Conservation (phyloP, 2,888 invertebrate species). For the Cerastis rubricosa region DNA sequence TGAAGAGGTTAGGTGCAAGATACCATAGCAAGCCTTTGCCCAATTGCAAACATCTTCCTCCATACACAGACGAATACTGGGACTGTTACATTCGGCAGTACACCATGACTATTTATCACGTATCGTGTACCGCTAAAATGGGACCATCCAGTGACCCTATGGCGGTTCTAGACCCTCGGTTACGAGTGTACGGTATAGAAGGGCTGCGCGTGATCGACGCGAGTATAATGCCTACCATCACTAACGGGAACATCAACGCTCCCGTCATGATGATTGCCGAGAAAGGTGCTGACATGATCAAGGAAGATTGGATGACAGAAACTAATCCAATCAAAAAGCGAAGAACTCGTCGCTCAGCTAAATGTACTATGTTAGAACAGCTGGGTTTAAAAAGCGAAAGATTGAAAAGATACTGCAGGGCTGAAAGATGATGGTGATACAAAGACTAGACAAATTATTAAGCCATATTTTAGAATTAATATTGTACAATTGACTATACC, state of each 20-base stretch:
- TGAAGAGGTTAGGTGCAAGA: constrained; percentile 95
- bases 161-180: constrained; percentile 95
- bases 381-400: constrained; percentile 69
- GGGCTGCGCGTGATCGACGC: constrained; percentile 96
- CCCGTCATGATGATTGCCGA: constrained; percentile 97
- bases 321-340: constrained; percentile 38
- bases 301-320: constrained; percentile 92
- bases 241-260: constrained; percentile 97
- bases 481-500: constrained; percentile 61
- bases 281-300: constrained; percentile 96
- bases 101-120: constrained; percentile 96
- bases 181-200: constrained; percentile 94
- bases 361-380: constrained; percentile 73
- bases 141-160: constrained; percentile 94
- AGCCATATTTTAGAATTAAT: constrained; percentile 67
- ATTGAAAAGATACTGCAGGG: constrained; percentile 71
- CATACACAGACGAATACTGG: constrained; percentile 96
- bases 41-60: constrained; percentile 95
- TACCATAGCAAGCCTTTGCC: constrained; percentile 94
- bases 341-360: constrained; percentile 74
- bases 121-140: constrained; percentile 96
- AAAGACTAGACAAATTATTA: constrained; percentile 54
- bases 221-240: constrained; percentile 96
- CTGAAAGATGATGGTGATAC: constrained; percentile 78
- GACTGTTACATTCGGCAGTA: constrained; percentile 96